A percentile compares a stretch with the other conserved stretches of the same genome.
Evolutionary conservation across 2,797 vertebrate genomes (phyloP).

Genomic region (Aselliscus stoliczkanus): DNA sequence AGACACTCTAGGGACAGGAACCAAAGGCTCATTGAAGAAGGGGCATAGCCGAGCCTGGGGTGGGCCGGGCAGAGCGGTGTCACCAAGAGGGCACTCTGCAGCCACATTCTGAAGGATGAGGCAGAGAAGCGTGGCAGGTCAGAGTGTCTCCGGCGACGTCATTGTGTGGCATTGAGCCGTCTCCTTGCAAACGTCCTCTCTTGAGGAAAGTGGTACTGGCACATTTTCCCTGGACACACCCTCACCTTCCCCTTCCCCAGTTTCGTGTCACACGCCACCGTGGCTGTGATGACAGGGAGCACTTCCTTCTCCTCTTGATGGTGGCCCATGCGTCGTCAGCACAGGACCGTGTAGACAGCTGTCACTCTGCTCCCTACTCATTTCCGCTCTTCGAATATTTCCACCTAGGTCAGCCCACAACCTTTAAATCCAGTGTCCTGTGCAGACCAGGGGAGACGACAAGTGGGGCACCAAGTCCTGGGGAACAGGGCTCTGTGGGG

Average conservation of each 20-base stretch:
- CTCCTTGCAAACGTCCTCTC: not conserved
- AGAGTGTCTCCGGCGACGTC: not conserved
- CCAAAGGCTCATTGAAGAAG: not conserved
- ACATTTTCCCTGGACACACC: not conserved
- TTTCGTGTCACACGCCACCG: no score
- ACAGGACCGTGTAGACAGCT: not conserved
- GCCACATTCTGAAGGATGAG: not conserved
- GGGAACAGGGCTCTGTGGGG: not conserved
- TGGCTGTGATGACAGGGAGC: not conserved
- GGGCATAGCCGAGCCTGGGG: not conserved
- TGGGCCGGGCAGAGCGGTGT: not conserved
- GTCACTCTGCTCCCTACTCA: not conserved
- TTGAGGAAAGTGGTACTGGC: not conserved
- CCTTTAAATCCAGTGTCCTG: not conserved
- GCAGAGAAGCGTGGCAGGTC: not conserved
- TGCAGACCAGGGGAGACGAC: not conserved
- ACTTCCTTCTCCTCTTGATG: not conserved
- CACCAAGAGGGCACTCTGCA: not conserved
- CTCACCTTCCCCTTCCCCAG: no score
- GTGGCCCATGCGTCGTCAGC: not conserved
- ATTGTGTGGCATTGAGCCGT: fast-evolving
- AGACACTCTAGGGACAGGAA: not conserved
- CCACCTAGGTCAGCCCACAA: not conserved
- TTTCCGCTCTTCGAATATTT: not conserved
- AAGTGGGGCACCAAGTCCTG: not conserved